Base-by-base conservation (phyloP, 2,113 vertebrate genomes). In the Xiphias gladius region DNA sequence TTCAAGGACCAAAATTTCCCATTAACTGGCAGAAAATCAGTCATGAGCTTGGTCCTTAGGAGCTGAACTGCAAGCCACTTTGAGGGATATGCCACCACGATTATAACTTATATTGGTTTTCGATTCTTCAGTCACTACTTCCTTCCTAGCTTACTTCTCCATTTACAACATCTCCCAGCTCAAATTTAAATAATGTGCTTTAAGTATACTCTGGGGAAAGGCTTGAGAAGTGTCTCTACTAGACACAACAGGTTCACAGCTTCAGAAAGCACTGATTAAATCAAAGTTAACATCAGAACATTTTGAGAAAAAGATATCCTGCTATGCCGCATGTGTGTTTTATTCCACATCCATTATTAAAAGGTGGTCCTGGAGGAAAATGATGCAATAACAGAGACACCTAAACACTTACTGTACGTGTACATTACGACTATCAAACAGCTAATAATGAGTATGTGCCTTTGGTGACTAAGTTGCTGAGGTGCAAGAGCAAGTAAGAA, bases 341-440 rank as follows among this genome's bases (percentile, higher is more conserved):
- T 1, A 50, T 46, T 48, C 55, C 55, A 68, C 61, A 64, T 55
- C 43, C 54, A 32, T 73, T 68, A 52, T 35, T n/a, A 50, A 52
- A 30, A 24, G 6, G 13, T 32, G 65, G 13, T 7, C 0, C 35
- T 55, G 57, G 0, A n/a, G 24, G 16, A 66, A 10, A 66, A 43
- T 41, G 39, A 74, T 24, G 30, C 48, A 67, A 52, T 41, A 32
- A 76, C 19, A 76, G 24, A 43, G 9, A 19, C 17, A 37, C 65
- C 30, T 48, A 12, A 16, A 30, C 19, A 66, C 24, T 55, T 24
- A 24, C 35, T 16, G 4, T 26, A 14, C 20, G 5, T 74, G 48
- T 26, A 9, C 7, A 61, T n/a, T 41, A 4, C 28, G 26, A 37
- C n/a, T 41, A 20, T 39, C 1, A 54, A 32, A 62, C 11, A 59